Conservation (phyloP, 2,113 vertebrate species). For the Anarrhichthys ocellatus region DNA sequence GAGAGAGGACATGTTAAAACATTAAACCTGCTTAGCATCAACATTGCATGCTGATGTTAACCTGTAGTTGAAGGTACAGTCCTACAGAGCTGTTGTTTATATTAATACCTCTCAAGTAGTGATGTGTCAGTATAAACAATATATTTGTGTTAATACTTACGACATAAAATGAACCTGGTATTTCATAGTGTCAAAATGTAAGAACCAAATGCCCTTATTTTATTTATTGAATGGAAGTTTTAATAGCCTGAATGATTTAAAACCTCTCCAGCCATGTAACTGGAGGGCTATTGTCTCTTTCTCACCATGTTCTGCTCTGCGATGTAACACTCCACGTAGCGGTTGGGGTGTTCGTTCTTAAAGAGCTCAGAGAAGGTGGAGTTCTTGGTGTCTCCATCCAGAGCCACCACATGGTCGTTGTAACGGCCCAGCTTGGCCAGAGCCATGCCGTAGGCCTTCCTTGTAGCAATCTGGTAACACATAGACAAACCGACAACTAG, state of each 20-base stretch:
- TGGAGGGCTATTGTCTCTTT: neutral
- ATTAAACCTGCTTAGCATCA: neutral
- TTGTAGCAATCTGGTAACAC: constrained; percentile 88
- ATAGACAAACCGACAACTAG: neutral
- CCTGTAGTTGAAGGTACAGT: neutral
- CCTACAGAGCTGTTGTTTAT: no score
- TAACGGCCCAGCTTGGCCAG: constrained; percentile 92
- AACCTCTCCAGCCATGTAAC: neutral
- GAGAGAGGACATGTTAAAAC: neutral
- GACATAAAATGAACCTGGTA: no score
- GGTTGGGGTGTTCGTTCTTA: constrained; percentile 93
- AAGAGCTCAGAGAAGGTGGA: constrained; percentile 94
- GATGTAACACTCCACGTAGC: constrained; percentile 95
- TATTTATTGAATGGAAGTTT: neutral
- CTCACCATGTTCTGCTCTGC: constrained; percentile 97
- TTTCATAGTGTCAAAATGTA: no score
- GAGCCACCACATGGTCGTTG: constrained; percentile 88
- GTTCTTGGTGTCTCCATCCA: constrained; percentile 97
- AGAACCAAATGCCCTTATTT: neutral
- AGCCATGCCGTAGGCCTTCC: constrained; percentile 92
- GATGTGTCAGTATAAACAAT: no score
- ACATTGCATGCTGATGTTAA: no score
- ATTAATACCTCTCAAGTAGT: no score
- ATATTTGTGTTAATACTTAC: no score
- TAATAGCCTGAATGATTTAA: neutral